A percentile compares a stretch with the other conserved stretches of the same genome.
phyloP scores from a whole-genome alignment of 2,888 invertebrate genomes.

The Anthoptus insignis region DNA sequence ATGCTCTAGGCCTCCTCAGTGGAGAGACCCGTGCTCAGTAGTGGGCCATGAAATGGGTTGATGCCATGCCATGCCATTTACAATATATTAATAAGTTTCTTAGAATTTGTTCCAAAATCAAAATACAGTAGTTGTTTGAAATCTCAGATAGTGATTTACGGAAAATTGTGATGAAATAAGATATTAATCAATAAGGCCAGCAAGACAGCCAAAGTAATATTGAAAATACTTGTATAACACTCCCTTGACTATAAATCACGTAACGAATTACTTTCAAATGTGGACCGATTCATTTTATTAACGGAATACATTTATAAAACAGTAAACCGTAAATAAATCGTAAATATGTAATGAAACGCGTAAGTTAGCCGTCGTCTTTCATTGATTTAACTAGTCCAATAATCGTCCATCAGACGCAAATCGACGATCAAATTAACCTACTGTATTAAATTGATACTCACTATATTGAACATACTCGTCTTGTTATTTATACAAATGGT shows the following conservation, averaged over 20 bases:
- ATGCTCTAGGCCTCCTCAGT: too few relatives aligned
- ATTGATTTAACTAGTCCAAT: not conserved
- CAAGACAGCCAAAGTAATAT: not conserved
- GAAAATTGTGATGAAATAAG: not conserved
- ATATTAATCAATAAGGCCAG: not conserved
- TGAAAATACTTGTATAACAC: not conserved
- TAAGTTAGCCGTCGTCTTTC: not conserved
- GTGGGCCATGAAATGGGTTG: too few relatives aligned
- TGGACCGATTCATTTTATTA: slow-evolving; percentile 22
- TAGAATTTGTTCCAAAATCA: too few relatives aligned
- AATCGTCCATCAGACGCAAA: slow-evolving; percentile 10
- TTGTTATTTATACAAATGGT: slow-evolving; percentile 3
- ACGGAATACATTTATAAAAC: slow-evolving; percentile 22
- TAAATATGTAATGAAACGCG: slow-evolving; percentile 13
- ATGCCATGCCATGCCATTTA: too few relatives aligned
- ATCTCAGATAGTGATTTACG: not conserved
- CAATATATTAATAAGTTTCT: too few relatives aligned
- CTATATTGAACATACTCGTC: slow-evolving; percentile 6
- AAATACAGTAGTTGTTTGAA: too few relatives aligned
- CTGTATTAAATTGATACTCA: slow-evolving; percentile 1
- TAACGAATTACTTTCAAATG: not conserved
- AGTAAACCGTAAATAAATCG: slow-evolving; percentile 20
- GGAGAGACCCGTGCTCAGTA: too few relatives aligned
- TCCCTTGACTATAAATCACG: slow-evolving; percentile 8
- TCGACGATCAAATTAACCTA: slow-evolving; percentile 13